Base-by-base conservation (phyloP, 2,888 invertebrate species). In the Caenorhabditis angaria region DNA sequence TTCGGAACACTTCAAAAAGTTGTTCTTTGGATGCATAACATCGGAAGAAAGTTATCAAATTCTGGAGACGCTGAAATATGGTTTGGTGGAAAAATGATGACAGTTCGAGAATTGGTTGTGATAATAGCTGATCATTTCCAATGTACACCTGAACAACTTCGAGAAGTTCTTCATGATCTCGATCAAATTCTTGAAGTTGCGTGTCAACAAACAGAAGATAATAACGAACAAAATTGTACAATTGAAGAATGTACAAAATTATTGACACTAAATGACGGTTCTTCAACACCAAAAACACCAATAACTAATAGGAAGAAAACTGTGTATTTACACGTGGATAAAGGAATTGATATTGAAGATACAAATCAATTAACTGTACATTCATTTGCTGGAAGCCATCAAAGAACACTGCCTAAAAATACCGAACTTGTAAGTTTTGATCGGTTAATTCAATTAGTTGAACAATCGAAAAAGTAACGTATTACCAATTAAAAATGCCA, bases 11-110 rank as follows among this genome's bases (percentile, higher is more conserved):
- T 82, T 14, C 77, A 80, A 35, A 63, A 62, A 27, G 72, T 70
- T 41, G 70, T 84, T 24, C 76, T 80, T 55, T 76, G 73, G 76
- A 80, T 80, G 54, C 77, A 80, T 35, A 73, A 73, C 62, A 65
- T 70, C 48, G 80, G 80, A 35, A 53, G 77, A 56, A 65, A 65
- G 57, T 68, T 77, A 0, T 54, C 63, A 5, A 76, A 82, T 63
- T 73, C 69, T 24, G 80, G 79, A 50, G 77, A 83, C 48, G 78
- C 79, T 29, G 82, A 82, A 58, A 81, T 84, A 25, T 83, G 81
- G 81, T 82, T 83, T 24, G 79, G 80, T 18, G 84, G 84, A 0
- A 65, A 77, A 24, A 72, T 75, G 65, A 70, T 84, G 66, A 82
- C 79, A 2, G 77, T 84, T 29, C 74, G 72, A 27, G 78, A 83